These are phyloP conservation scores for Dipodomys ordii DNA, from an alignment of 2,113 vertebrate genomes.

Conservation along the genomic window DNA sequence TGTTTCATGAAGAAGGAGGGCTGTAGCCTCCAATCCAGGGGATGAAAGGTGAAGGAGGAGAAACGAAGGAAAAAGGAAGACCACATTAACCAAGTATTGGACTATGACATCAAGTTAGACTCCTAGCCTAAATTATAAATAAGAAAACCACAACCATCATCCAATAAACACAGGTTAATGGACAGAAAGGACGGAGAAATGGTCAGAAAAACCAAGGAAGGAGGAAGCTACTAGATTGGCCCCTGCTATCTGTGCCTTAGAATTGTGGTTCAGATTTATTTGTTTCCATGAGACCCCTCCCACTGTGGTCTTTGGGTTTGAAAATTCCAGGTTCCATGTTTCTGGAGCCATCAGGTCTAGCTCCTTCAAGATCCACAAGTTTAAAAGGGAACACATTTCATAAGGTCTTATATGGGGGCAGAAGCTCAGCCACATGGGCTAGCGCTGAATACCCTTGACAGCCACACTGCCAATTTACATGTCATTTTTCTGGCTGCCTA, in stretches of 20 bases:
- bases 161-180: no score
- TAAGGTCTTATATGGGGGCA: background rate
- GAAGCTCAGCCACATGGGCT: background rate
- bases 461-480: background rate
- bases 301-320: background rate
- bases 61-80: accelerated
- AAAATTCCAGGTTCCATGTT: background rate
- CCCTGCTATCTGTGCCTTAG: background rate
- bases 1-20: background rate
- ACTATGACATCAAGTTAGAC: background rate
- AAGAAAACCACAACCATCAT: background rate
- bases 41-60: accelerated
- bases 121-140: background rate
- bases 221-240: background rate
- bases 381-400: slow-evolving; percentile 30
- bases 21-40: background rate
- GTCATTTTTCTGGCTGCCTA: background rate
- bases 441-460: background rate
- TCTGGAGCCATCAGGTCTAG: background rate
- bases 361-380: background rate
- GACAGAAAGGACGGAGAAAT: background rate
- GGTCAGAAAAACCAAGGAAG: background rate
- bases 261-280: background rate
- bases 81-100: background rate
- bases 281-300: background rate